Evolutionary conservation across 2,888 invertebrate genomes (phyloP).

Genomic region (Thymelicus acteon): DNA sequence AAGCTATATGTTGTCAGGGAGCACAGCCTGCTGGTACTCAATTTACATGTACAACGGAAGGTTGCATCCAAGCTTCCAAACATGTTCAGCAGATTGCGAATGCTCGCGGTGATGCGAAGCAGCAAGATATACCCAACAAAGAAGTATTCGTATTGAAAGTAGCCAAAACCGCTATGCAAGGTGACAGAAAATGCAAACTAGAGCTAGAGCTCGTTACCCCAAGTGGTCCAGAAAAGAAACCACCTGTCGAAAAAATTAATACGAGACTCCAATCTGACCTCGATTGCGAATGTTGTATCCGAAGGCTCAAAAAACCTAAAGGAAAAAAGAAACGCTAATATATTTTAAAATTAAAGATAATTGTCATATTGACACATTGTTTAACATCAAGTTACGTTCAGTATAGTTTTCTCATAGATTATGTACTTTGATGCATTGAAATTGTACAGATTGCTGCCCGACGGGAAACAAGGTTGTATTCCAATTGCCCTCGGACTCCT

Average conservation of each 20-base stretch:
- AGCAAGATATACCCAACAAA: slow-evolving; percentile 75
- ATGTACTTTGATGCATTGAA: slow-evolving; percentile 34
- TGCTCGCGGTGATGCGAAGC: slow-evolving; percentile 65
- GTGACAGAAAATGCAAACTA: slow-evolving; percentile 86
- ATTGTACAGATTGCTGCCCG: slow-evolving; percentile 82
- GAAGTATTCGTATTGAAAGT: slow-evolving; percentile 87
- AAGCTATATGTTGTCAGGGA: slow-evolving; percentile 67
- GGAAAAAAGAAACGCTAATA: slow-evolving; percentile 48
- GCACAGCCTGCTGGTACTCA: slow-evolving; percentile 67
- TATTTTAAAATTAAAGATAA: slow-evolving; percentile 38
- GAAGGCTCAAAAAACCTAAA: slow-evolving; percentile 56
- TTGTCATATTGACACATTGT: not conserved
- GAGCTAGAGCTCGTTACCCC: slow-evolving; percentile 89
- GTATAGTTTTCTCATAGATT: slow-evolving; percentile 13
- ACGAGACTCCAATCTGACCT: slow-evolving; percentile 67
- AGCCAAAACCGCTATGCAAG: slow-evolving; percentile 87
- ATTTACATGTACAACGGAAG: slow-evolving; percentile 77
- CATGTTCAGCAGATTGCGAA: slow-evolving; percentile 63
- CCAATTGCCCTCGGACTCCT: slow-evolving; percentile 73
- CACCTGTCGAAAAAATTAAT: slow-evolving; percentile 72
- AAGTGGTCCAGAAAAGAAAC: slow-evolving; percentile 83
- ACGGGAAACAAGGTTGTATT: slow-evolving; percentile 78
- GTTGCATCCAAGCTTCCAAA: slow-evolving; percentile 64
- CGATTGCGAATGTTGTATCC: slow-evolving; percentile 67
- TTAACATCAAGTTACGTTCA: slow-evolving; percentile 27